Percentiles rank a stretch among this genome's conserved stretches.
phyloP scores from a whole-genome alignment of 2,797 vertebrate species.

The Trichosurus vulpecula region DNA sequence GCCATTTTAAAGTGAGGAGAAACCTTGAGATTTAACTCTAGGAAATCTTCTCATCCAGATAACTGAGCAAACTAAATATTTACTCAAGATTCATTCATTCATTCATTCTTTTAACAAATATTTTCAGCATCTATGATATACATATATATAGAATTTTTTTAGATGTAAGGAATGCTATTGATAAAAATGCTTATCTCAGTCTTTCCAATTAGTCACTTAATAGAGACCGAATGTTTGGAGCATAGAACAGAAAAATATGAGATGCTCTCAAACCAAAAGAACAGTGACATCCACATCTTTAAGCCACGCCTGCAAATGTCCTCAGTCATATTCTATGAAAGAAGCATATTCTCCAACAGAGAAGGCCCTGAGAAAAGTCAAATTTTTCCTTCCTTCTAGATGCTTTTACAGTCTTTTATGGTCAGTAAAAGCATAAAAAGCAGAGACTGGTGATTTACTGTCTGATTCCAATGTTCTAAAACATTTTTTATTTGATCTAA shows the following conservation, averaged over 20 bases:
- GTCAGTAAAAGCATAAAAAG: background rate
- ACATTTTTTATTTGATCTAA: conserved; percentile 3
- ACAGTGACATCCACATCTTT: background rate
- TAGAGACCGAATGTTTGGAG: background rate
- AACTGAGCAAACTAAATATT: background rate
- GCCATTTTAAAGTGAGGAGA: background rate
- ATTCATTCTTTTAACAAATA: background rate
- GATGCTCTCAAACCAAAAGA: background rate
- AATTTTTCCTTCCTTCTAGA: background rate
- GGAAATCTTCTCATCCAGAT: background rate
- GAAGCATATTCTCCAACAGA: background rate
- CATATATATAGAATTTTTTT: background rate
- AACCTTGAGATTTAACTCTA: background rate
- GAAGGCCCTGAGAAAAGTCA: background rate
- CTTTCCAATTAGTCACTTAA: background rate
- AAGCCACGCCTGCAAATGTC: background rate
- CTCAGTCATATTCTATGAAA: background rate
- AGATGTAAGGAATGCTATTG: background rate
- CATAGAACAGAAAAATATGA: background rate
- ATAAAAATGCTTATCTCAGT: background rate
- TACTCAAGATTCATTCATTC: background rate
- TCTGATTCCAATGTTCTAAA: background rate
- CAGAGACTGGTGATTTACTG: background rate
- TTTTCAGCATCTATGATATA: background rate
- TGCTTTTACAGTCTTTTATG: background rate